Conservation (phyloP, 2,888 invertebrate species). For the Danaus chrysippus region DNA sequence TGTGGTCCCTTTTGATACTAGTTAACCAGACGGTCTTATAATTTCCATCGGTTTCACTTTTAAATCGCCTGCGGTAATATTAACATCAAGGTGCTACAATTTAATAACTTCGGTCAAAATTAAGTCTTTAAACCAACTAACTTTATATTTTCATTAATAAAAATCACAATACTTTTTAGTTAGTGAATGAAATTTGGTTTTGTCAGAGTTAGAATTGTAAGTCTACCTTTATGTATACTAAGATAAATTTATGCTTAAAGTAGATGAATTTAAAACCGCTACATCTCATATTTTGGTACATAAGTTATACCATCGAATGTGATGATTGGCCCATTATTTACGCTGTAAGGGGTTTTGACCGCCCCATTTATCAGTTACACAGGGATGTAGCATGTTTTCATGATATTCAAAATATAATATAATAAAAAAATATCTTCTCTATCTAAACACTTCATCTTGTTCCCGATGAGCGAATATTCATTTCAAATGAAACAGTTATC, state of each 20-base stretch:
- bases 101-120: too few species aligned
- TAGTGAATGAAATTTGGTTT: too few species aligned
- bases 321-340: slow-evolving; percentile 41
- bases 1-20: slow-evolving; percentile 37
- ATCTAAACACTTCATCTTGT: too few species aligned
- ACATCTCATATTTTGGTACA: slow-evolving; percentile 20
- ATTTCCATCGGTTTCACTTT: slow-evolving; percentile 35
- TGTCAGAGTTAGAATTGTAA: too few species aligned
- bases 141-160: too few species aligned
- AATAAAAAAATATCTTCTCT: not conserved
- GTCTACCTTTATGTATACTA: not conserved
- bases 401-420: slow-evolving; percentile 5
- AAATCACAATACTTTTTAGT: too few species aligned
- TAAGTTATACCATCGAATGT: slow-evolving; percentile 28
- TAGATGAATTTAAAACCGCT: not conserved
- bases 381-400: slow-evolving; percentile 14
- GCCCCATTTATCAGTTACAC: slow-evolving; percentile 24
- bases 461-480: too few species aligned
- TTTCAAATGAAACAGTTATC: too few species aligned
- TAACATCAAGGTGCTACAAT: slow-evolving; percentile 11
- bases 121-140: too few species aligned
- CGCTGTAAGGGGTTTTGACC: slow-evolving; percentile 30
- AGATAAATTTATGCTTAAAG: slow-evolving; percentile 2
- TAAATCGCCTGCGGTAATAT: slow-evolving; percentile 25
- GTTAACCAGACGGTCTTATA: slow-evolving; percentile 37